phyloP scores from a whole-genome alignment of 2,888 invertebrate genomes.

The Cordilura impudica region DNA sequence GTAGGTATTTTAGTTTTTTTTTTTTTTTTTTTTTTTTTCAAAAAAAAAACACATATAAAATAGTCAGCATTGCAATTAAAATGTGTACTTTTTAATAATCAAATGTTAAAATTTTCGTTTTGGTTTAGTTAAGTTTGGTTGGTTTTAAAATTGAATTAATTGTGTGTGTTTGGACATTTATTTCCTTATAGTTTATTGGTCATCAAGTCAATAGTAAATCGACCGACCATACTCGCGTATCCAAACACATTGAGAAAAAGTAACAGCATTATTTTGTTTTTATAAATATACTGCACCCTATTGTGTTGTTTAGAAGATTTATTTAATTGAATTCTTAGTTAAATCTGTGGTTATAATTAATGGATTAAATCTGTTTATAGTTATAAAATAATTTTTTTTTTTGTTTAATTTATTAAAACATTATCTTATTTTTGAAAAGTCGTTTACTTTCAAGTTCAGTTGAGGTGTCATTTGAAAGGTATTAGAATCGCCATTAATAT shows the following conservation, averaged over 20 bases:
- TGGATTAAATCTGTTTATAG: no score
- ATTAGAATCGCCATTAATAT: no score
- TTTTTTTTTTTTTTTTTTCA: no score
- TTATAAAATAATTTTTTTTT: no score
- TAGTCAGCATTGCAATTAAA: background rate
- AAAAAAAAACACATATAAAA: background rate
- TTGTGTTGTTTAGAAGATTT: background rate
- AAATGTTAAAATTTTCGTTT: background rate
- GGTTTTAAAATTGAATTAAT: background rate
- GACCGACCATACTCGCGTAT: background rate
- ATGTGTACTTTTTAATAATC: background rate
- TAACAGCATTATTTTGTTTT: background rate
- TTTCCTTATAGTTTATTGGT: background rate
- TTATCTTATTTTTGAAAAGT: background rate
- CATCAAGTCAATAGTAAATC: background rate
- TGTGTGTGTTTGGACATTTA: background rate
- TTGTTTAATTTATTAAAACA: background rate
- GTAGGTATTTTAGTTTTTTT: background rate
- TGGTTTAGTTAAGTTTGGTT: background rate
- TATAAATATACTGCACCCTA: background rate
- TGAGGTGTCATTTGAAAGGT: no score
- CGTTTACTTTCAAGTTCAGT: no score
- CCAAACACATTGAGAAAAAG: background rate
- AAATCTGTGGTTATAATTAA: no score
- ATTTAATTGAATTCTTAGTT: background rate